These are phyloP conservation scores for Rhineura floridana DNA, from an alignment of 2,113 vertebrate genomes.

Conservation along the genomic window DNA sequence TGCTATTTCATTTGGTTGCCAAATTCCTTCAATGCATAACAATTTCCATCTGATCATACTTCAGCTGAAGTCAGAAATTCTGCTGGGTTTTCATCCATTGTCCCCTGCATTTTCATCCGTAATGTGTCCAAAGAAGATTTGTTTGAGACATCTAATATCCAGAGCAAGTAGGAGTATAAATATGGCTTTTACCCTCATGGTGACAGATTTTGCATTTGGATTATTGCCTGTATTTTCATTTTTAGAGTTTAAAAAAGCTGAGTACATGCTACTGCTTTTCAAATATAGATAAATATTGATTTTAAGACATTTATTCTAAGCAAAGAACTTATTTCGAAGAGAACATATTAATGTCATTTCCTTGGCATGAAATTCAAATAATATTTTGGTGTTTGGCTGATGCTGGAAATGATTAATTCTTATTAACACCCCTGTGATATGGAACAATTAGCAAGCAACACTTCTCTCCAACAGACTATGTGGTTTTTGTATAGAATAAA, in stretches of 20 bases:
- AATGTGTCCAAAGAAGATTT: background rate
- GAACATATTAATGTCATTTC: conserved; percentile 61
- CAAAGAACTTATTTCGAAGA: conserved; percentile 58
- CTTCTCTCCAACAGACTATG: conserved; percentile 65
- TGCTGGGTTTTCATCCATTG: conserved; percentile 51
- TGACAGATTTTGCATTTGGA: background rate
- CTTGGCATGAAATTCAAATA: conserved; percentile 64
- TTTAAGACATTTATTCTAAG: conserved; percentile 19
- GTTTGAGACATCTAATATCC: conserved; percentile 14
- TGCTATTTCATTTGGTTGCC: conserved; percentile 57
- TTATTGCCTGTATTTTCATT: background rate
- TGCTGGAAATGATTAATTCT: conserved; percentile 67
- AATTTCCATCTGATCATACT: conserved; percentile 71
- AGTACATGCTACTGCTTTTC: background rate
- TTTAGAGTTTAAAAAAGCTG: background rate
- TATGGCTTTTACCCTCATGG: background rate
- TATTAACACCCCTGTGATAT: conserved; percentile 61
- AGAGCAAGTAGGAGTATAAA: background rate
- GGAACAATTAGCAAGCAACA: conserved; percentile 65
- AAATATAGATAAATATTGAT: conserved; percentile 29
- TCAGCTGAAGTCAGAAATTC: conserved; percentile 58
- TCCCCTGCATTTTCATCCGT: conserved; percentile 48
- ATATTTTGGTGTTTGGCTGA: conserved; percentile 58
- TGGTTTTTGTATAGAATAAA: conserved; percentile 71
- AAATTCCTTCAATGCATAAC: conserved; percentile 68